Base-by-base conservation (phyloP, 2,888 invertebrate species). In the Luperina testacea region DNA sequence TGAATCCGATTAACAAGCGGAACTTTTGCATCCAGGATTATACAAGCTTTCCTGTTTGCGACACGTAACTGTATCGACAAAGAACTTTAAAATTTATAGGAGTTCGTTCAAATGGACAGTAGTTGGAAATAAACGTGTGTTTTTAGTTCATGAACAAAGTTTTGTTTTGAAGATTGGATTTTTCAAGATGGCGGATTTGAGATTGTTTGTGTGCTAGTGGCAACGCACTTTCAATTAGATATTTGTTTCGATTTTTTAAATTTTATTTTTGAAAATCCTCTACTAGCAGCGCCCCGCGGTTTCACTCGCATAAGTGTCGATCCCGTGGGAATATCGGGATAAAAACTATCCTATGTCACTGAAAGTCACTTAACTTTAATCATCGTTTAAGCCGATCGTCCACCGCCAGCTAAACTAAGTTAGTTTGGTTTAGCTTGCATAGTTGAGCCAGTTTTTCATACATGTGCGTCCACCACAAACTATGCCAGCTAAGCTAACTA, bases 1-100 rank as follows among this genome's bases (percentile, higher is more conserved):
- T 84, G 81, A 86, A 89, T 85, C 82, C 82, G 74, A 87, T 89
- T 91, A 90, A 87, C 86, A 77, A 87, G 87, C 82, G 74, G 67
- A 88, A 89, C 87, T 89, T 90, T 83, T 85, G 82, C 81, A 87
- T 89, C 74, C 77, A 80, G 86, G 87, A 90, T 90, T 86, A 88
- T 86, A 83, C 81, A 78, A 78, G 77, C 77, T 74, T 76, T 80
- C 84, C 69, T 82, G 84, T 83, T 86, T 77, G 71, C 80, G 76
- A 84, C 88, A 87, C 85, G 83, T 86, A 86, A 80, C 72, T 70
- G 71, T 67, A 74, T 83, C 76, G 77, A 81, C 80, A 74, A 82
- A 82, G 72, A 84, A 77, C 78, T 87, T 84, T 80, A 79, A 80
- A 79, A 80, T 85, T 80, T 80, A 82, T 80, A 74, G 73, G 57